Base-by-base conservation (phyloP, 2,888 invertebrate genomes). In the Diloba caeruleocephala region DNA sequence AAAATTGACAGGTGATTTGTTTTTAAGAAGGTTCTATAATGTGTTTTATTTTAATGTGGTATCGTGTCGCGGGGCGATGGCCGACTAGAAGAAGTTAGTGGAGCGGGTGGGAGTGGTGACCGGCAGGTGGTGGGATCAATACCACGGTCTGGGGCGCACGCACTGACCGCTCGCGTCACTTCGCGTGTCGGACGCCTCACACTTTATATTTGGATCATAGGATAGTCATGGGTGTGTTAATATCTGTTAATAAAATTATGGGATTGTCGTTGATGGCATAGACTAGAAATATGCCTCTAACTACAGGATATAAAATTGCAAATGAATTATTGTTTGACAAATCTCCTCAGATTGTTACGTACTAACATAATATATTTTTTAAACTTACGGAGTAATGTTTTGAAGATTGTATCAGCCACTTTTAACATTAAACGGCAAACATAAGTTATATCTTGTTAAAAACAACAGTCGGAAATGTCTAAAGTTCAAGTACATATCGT, bases 91-190 rank as follows among this genome's bases (percentile, higher is more conserved):
- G 79, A 81, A 80, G 85, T 79, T 82, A 84, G 76, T 86, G 79
- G 81, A 75, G 76, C 81, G 81, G 73, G 75, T 83, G 87, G 90
- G 90, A 89, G 90, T 90, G 92, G 90, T 91, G 88, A 84, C 65
- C 79, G 77, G 82, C 82, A 85, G 88, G 90, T 90, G 88, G 89
- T 90, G 91, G 90, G 91, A 87, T 92, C 92, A 84, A 88, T 88
- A 85, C 89, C 88, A 87, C 78, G 77, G 87, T 85, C 84, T 88
- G 82, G 86, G 88, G 86, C 91, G 91, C 90, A 93, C 92, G 92
- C 92, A 92, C 87, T 92, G 91, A 85, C 91, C 92, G 87, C 63
- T 78, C 78, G 83, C 79, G 79, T 81, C 79, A 72, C 76, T 64
- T 81, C 78, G 82, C 80, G 80, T 82, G 80, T 74, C 76, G 62